Evolutionary conservation across 1,140 invertebrate genomes (phyloP).

Genomic region (Thaumetopoea pityocampa): DNA sequence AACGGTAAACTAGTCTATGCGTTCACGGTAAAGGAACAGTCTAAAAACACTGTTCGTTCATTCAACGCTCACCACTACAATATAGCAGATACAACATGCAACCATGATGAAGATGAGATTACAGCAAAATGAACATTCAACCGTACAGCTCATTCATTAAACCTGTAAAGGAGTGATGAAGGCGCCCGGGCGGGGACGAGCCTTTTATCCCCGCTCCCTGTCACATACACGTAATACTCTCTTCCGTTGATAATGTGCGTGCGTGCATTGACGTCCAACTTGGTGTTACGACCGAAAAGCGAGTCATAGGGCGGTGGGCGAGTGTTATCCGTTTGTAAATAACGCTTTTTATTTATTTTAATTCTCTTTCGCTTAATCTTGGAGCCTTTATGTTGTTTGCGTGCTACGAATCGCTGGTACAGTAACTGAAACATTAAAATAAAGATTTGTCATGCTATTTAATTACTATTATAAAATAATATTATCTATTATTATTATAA

Average conservation of each 20-base stretch:
- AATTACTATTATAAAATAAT: too few relatives aligned
- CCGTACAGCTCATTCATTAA: too few relatives aligned
- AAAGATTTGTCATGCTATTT: constrained; percentile 10
- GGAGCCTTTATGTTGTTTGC: constrained; percentile 17
- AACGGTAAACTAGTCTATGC: too few relatives aligned
- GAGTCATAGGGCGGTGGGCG: constrained; percentile 77
- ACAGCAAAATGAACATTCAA: too few relatives aligned
- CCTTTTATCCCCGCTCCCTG: constrained; percentile 76
- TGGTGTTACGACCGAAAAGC: constrained; percentile 63
- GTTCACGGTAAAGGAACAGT: too few relatives aligned
- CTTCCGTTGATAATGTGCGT: constrained; percentile 81
- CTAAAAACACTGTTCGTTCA: too few relatives aligned
- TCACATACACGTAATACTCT: constrained; percentile 81
- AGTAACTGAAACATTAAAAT: constrained; percentile 33
- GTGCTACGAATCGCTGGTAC: constrained; percentile 32
- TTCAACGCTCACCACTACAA: too few relatives aligned
- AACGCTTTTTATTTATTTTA: constrained; percentile 15
- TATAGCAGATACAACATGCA: too few relatives aligned
- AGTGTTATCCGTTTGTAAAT: constrained; percentile 39
- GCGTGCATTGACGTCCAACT: constrained; percentile 65
- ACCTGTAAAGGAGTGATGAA: constrained; percentile 82
- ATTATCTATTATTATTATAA: too few relatives aligned
- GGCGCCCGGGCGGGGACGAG: constrained; percentile 83
- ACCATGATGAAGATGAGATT: too few relatives aligned
- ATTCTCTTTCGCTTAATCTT: constrained; percentile 16